Evolutionary conservation across 2,113 vertebrate genomes (phyloP).

Genomic region (Fukomys damarensis): DNA sequence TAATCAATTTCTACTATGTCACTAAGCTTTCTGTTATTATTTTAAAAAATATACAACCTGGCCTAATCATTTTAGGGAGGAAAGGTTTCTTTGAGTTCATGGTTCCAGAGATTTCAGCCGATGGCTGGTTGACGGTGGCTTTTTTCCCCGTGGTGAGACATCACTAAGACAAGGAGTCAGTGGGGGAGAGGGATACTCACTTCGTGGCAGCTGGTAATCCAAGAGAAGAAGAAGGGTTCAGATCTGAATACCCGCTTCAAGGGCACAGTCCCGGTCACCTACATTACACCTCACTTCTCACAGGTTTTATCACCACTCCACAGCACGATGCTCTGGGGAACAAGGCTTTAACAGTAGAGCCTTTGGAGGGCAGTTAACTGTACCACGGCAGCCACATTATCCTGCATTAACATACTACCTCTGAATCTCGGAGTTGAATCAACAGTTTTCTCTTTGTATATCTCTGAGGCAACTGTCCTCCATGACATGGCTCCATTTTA

Average conservation of each 20-base stretch:
- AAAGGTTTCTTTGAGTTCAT: not conserved
- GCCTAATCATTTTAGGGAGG: not conserved
- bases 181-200: not conserved
- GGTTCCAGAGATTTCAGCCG: not conserved
- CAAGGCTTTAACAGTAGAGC: accelerated
- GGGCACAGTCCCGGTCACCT: too few species aligned
- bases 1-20: not conserved
- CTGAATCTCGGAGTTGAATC: not conserved
- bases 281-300: not conserved
- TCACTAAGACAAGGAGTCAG: not conserved
- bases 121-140: not conserved
- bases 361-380: too few species aligned
- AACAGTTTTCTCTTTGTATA: not conserved
- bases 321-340: too few species aligned
- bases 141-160: not conserved
- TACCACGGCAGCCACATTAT: not conserved
- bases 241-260: not conserved
- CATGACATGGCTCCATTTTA: not conserved
- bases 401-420: not conserved
- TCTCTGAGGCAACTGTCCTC: not conserved
- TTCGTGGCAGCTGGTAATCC: not conserved
- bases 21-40: not conserved
- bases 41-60: not conserved
- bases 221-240: not conserved
- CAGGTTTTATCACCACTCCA: not conserved